Evolutionary conservation across 2,888 invertebrate species (phyloP).

Genomic region (Rhamphomyia laevipes): DNA sequence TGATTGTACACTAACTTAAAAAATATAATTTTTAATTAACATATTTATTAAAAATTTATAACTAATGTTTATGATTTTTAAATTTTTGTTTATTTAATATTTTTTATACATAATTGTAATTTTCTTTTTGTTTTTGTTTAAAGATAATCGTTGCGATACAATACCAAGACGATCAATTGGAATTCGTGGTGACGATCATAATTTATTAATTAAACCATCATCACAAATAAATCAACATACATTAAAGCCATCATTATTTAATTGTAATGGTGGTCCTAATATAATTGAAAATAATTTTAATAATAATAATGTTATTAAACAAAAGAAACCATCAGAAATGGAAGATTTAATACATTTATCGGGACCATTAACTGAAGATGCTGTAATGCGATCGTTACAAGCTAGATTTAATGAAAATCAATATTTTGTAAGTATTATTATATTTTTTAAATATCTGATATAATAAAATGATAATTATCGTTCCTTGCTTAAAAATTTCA

Average conservation of each 20-base stretch:
- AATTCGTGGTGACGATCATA: constrained; percentile 11
- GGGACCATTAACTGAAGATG: constrained; percentile 88
- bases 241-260: constrained; percentile 1
- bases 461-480: no score
- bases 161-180: constrained; percentile 18
- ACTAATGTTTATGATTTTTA: no score
- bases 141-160: constrained; percentile 14
- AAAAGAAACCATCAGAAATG: constrained; percentile 41
- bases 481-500: no score
- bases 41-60: no score
- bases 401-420: constrained; percentile 76
- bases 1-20: no score
- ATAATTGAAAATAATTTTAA: constrained; percentile 10
- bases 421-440: constrained; percentile 63
- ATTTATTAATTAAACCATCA: constrained; percentile 10
- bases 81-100: background rate
- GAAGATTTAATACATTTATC: constrained; percentile 87
- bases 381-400: constrained; percentile 82
- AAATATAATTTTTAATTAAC: no score
- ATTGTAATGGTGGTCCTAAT: background rate
- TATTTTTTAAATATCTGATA: no score
- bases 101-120: background rate
- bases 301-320: constrained; percentile 3
- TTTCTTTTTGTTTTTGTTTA: background rate
- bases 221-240: constrained; percentile 9